phyloP scores from a whole-genome alignment of 2,113 vertebrate genomes.

The Acanthochromis polyacanthus region DNA sequence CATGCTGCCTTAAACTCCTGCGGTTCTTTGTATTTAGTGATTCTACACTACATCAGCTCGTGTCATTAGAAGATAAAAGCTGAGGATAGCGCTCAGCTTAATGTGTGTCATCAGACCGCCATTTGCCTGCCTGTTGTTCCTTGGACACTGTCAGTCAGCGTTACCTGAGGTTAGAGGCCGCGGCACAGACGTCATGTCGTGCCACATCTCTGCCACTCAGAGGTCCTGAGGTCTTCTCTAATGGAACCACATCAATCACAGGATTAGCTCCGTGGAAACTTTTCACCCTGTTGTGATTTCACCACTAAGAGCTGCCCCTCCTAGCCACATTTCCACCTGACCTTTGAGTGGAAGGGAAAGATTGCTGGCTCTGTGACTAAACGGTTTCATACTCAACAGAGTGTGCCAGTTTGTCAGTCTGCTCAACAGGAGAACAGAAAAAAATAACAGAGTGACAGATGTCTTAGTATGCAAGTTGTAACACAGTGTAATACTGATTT shows the following conservation, averaged over 20 bases:
- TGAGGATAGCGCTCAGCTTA: conserved; percentile 24
- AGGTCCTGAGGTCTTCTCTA: conserved; percentile 55
- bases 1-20: conserved; percentile 17
- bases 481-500: conserved; percentile 61
- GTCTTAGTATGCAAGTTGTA: conserved; percentile 69
- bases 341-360: conserved; percentile 27
- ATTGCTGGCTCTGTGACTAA: conserved; percentile 43
- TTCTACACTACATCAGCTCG: conserved; percentile 26
- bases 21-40: conserved; percentile 10
- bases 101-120: conserved; percentile 37
- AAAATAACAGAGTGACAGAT: conserved; percentile 30
- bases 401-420: conserved; percentile 46
- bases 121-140: conserved; percentile 33
- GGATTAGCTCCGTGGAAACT: conserved; percentile 60
- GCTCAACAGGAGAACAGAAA: conserved; percentile 23
- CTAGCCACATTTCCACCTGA: conserved; percentile 21
- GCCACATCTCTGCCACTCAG: conserved; percentile 59
- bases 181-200: conserved; percentile 48
- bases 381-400: conserved; percentile 37
- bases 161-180: conserved; percentile 60
- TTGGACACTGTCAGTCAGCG: conserved; percentile 53
- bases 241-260: conserved; percentile 74
- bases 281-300: conserved; percentile 52
- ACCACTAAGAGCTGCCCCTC: conserved; percentile 36
- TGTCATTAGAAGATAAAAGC: conserved; percentile 43